Percentiles rank a stretch among this genome's conserved stretches.
phyloP scores from a whole-genome alignment of 1,140 invertebrate genomes.

The Babylonia areolata region DNA sequence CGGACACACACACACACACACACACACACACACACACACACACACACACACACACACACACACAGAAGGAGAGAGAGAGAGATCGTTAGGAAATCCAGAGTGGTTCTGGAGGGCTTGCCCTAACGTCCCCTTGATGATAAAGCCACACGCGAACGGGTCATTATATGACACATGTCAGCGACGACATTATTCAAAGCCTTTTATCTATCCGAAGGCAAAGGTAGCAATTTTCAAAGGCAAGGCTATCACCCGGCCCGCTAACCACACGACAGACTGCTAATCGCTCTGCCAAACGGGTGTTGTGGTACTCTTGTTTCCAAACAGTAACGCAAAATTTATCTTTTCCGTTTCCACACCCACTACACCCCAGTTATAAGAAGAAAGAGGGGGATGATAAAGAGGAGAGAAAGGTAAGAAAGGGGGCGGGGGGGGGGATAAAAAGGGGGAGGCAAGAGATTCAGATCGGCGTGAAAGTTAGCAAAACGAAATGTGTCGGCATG shows the following conservation, averaged over 20 bases:
- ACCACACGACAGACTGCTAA: background rate
- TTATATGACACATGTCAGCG: slow-evolving; percentile 37
- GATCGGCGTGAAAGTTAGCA: no score
- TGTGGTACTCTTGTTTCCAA: background rate
- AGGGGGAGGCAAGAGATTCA: slow-evolving; percentile 15
- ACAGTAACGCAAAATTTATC: no score
- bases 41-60: slow-evolving; percentile 5
- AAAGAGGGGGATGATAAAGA: no score
- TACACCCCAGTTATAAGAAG: no score
- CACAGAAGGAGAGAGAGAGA: slow-evolving; percentile 17
- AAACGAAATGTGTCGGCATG: slow-evolving; percentile 22
- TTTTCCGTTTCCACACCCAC: no score
- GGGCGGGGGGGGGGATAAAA: background rate
- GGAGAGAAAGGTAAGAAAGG: background rate
- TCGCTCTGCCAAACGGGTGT: background rate
- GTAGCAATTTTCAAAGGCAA: slow-evolving; percentile 36
- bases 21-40: no score
- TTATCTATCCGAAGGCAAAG: slow-evolving; percentile 37
- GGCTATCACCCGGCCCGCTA: background rate
- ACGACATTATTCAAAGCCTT: slow-evolving; percentile 16
- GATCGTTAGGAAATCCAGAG: background rate
- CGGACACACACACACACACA: no score
- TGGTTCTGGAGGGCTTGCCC: slow-evolving; percentile 19
- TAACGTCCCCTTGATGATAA: slow-evolving; percentile 16
- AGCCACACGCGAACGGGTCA: slow-evolving; percentile 38